phyloP scores from a whole-genome alignment of 2,113 vertebrate species.

The Periophthalmus modestus region DNA sequence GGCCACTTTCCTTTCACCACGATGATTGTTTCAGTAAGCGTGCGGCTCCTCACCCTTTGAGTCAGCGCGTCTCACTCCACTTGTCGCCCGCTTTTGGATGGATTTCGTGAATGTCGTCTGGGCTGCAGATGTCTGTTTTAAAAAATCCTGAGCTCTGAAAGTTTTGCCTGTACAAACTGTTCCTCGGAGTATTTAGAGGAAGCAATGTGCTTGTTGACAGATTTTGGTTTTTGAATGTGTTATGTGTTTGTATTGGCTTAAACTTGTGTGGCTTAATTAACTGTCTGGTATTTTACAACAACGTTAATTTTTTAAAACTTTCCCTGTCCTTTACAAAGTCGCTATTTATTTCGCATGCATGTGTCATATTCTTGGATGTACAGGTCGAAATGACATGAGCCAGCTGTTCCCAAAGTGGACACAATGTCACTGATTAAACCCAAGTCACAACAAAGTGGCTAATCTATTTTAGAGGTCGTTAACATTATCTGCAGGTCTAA shows the following conservation, averaged over 20 bases:
- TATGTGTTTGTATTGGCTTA: neutral
- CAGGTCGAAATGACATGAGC: no score
- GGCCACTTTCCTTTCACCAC: neutral
- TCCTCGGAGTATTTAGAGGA: neutral
- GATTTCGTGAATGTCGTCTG: neutral
- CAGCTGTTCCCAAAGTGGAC: no score
- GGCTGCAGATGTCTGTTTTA: slow-evolving; percentile 9
- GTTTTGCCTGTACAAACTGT: neutral
- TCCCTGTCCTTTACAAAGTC: no score
- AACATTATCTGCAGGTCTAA: no score
- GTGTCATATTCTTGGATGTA: no score
- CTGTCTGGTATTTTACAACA: no score
- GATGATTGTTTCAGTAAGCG: neutral
- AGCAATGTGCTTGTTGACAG: neutral
- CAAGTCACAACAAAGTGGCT: no score
- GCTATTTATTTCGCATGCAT: no score
- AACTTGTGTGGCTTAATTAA: neutral
- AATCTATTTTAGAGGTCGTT: no score
- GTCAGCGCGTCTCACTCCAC: neutral
- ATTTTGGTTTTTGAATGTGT: neutral
- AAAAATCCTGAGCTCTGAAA: neutral
- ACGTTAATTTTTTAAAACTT: no score
- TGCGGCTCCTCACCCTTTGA: neutral
- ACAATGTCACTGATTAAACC: no score
- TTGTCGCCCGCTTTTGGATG: slow-evolving; percentile 4